Conservation (phyloP, 64 coral and sea anemone genomes). For the Actinia equina region DNA sequence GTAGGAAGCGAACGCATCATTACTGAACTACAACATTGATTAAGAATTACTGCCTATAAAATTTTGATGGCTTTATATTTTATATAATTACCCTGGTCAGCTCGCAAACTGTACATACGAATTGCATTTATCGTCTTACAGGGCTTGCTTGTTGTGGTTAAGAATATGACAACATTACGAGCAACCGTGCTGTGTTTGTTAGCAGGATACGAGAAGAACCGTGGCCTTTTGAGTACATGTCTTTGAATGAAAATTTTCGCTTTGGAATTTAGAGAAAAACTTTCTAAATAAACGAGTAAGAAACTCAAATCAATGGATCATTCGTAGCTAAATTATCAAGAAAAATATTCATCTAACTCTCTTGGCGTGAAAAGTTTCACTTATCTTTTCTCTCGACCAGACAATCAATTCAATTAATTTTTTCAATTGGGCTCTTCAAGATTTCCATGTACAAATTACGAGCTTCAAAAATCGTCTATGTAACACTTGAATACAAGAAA, state of each 20-base stretch:
- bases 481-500: neutral
- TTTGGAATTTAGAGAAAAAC: neutral
- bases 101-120: neutral
- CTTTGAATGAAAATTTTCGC: neutral
- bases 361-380: neutral
- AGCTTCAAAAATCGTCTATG: neutral
- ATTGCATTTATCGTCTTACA: neutral
- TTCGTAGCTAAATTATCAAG: neutral
- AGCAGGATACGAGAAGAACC: neutral
- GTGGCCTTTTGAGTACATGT: neutral
- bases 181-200: neutral
- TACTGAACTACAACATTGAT: too few species aligned
- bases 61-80: neutral
- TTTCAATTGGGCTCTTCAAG: neutral
- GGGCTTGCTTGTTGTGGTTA: neutral
- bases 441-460: neutral
- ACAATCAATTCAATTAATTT: conserved; percentile 8
- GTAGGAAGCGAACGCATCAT: neutral
- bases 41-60: too few species aligned
- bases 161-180: neutral
- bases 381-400: neutral
- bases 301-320: neutral
- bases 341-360: neutral
- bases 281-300: neutral
- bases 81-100: neutral